These are phyloP conservation scores for Spodoptera frugiperda DNA, from an alignment of 1,140 invertebrate species.

Conservation along the genomic window DNA sequence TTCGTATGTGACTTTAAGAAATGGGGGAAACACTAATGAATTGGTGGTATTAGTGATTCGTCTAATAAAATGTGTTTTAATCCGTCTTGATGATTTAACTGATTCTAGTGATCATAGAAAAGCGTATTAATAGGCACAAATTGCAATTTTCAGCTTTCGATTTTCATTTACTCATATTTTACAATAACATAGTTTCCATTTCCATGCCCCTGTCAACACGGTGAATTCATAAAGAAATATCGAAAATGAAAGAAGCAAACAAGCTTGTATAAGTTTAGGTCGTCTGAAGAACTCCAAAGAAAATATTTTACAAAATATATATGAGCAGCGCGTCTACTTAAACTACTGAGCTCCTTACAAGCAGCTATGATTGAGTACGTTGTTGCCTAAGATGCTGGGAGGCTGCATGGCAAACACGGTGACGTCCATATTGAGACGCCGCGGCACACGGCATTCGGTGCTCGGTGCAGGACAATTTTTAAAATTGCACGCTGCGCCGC, in stretches of 20 bases:
- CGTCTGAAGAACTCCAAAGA: neutral
- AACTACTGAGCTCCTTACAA: slow-evolving; percentile 1
- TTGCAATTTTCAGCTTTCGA: too few relatives aligned
- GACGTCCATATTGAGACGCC: slow-evolving; percentile 1
- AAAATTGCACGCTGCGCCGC: slow-evolving; percentile 36
- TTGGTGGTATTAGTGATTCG: neutral
- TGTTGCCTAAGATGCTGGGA: neutral
- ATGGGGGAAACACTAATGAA: neutral
- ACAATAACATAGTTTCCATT: too few relatives aligned
- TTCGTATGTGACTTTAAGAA: neutral
- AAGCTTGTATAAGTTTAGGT: too few relatives aligned
- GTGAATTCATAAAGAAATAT: too few relatives aligned
- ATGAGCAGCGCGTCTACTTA: neutral
- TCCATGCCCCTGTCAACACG: neutral
- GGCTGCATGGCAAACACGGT: neutral
- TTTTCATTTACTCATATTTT: too few relatives aligned
- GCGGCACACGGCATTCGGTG: slow-evolving; percentile 9
- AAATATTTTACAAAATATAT: neutral
- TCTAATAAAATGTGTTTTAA: neutral
- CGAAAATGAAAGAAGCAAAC: too few relatives aligned
- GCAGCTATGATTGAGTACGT: neutral
- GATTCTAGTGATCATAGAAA: too few relatives aligned
- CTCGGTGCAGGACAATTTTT: slow-evolving; percentile 41
- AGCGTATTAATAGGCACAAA: too few relatives aligned
- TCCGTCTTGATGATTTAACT: too few relatives aligned